These are phyloP conservation scores for Urechis unicinctus DNA, from an alignment of 2,888 invertebrate genomes.

Conservation along the genomic window DNA sequence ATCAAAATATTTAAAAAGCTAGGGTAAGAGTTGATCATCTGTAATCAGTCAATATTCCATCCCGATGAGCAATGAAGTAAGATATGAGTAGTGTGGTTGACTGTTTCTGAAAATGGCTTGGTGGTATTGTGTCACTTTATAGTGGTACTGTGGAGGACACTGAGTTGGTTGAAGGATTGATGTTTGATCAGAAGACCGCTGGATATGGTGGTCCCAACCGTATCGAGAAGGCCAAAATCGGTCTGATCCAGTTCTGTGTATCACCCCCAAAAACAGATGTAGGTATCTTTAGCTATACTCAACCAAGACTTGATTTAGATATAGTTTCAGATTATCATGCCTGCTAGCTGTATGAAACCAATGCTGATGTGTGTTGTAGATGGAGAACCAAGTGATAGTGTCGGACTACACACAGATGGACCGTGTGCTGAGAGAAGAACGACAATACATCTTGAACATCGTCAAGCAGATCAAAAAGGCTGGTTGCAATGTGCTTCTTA, in stretches of 20 bases:
- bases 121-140: constrained; percentile 17
- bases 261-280: constrained; percentile 97
- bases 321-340: too few species aligned
- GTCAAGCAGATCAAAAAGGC: constrained; percentile 98
- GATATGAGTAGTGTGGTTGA: background rate
- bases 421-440: constrained; percentile 92
- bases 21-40: constrained; percentile 55
- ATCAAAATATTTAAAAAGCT: constrained; percentile 95
- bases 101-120: background rate
- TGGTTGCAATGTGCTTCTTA: constrained; percentile 94
- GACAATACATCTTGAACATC: constrained; percentile 94
- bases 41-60: background rate
- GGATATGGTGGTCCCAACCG: constrained; percentile 80
- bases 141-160: constrained; percentile 94
- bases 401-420: constrained; percentile 99
- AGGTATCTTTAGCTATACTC: constrained; percentile 17
- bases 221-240: constrained; percentile 96
- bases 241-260: constrained; percentile 97
- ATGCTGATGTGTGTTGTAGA: constrained; percentile 30
- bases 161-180: constrained; percentile 88
- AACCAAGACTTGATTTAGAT: background rate
- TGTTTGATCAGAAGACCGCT: constrained; percentile 84
- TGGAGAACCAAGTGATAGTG: constrained; percentile 63
- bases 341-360: background rate
- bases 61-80: background rate